These are phyloP conservation scores for Byasa hedistus DNA, from an alignment of 2,888 invertebrate species.

Conservation along the genomic window DNA sequence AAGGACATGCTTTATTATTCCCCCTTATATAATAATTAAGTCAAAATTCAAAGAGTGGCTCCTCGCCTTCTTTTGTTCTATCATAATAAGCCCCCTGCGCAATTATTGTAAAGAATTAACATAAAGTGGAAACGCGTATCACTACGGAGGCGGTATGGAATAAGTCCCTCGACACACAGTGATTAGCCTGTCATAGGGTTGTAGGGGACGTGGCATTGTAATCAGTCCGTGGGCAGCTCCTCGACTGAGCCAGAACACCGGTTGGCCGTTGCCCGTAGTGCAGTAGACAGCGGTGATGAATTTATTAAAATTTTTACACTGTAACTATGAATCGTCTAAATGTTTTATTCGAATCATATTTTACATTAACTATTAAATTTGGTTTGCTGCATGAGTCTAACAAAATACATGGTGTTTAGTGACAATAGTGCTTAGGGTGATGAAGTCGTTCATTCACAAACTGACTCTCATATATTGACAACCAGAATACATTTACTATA, in stretches of 20 bases:
- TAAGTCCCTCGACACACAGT: conserved; percentile 56
- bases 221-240: conserved; percentile 48
- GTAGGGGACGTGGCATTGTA: conserved; percentile 53
- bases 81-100: conserved; percentile 28
- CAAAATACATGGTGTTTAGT: too few species aligned
- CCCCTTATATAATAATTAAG: conserved; percentile 8
- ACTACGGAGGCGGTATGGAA: conserved; percentile 40
- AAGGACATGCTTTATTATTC: conserved; percentile 15
- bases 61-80: conserved; percentile 26
- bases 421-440: too few species aligned
- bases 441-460: too few species aligned
- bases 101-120: conserved; percentile 30
- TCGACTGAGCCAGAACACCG: conserved; percentile 27
- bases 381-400: too few species aligned
- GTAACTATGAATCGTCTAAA: too few species aligned
- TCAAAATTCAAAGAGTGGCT: conserved; percentile 13
- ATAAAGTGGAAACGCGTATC: conserved; percentile 27
- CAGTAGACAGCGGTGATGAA: background rate
- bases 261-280: background rate
- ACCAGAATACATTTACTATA: too few species aligned
- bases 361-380: too few species aligned
- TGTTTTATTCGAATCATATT: too few species aligned
- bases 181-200: conserved; percentile 65
- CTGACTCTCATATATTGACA: too few species aligned
- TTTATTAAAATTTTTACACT: background rate